phyloP scores from a whole-genome alignment of 1,140 invertebrate species.

The Alviniconcha marisindica region DNA sequence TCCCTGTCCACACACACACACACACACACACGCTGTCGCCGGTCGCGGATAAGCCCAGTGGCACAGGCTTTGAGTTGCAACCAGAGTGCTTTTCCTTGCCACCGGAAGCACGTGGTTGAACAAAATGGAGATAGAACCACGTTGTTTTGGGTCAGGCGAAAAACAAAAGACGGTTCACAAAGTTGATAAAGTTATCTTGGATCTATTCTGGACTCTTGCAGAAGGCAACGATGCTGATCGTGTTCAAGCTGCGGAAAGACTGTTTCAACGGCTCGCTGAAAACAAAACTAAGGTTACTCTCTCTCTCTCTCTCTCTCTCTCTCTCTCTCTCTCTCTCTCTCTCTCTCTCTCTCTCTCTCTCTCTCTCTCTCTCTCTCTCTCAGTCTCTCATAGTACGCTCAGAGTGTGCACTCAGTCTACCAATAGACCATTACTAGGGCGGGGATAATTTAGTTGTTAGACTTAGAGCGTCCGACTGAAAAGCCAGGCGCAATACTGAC shows the following conservation, averaged over 20 bases:
- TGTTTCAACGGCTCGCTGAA: constrained; percentile 19
- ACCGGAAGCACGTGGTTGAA: background rate
- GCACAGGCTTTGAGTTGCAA: too few relatives aligned
- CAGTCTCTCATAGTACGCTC: constrained; percentile 28
- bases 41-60: too few relatives aligned
- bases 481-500: too few relatives aligned
- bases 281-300: constrained; percentile 23
- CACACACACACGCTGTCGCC: too few relatives aligned
- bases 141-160: background rate
- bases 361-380: constrained; percentile 31
- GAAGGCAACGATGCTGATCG: constrained; percentile 48
- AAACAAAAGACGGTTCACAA: constrained; percentile 19
- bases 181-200: constrained; percentile 43
- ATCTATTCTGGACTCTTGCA: constrained; percentile 50
- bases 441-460: constrained; percentile 40
- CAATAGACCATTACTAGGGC: too few relatives aligned
- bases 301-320: constrained; percentile 4
- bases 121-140: background rate
- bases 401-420: too few relatives aligned
- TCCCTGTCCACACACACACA: too few relatives aligned
- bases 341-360: constrained; percentile 17
- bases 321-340: constrained; percentile 13
- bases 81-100: background rate
- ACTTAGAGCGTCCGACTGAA: too few relatives aligned
- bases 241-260: constrained; percentile 38